Evolutionary conservation across 53 echinoderm and acorn worm genomes (phyloP).

Genomic region (Temnopleurus reevesii): DNA sequence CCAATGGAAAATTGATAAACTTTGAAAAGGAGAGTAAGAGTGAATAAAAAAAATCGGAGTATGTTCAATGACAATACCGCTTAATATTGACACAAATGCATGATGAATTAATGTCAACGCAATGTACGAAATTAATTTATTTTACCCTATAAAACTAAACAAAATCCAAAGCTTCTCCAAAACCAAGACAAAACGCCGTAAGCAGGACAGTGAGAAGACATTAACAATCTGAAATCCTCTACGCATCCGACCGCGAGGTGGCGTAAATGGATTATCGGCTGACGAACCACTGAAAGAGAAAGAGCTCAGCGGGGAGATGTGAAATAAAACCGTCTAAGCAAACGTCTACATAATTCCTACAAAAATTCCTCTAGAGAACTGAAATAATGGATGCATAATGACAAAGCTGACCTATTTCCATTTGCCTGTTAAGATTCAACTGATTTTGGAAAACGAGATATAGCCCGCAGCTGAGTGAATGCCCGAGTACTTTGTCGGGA

Average conservation of each 20-base stretch:
- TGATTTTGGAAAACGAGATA: neutral
- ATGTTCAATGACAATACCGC: too few species aligned
- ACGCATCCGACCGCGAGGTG: neutral
- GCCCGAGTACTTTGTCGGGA: neutral
- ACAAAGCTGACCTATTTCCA: slow-evolving; percentile 2
- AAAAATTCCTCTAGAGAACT: neutral
- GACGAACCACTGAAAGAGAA: neutral
- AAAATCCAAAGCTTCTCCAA: too few species aligned
- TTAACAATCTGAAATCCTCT: too few species aligned
- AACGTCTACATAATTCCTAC: slow-evolving; percentile 9
- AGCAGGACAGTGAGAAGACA: too few species aligned
- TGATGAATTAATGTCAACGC: too few species aligned
- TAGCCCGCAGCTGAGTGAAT: neutral
- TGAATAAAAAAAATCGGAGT: too few species aligned
- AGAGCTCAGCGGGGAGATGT: neutral
- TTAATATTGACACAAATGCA: too few species aligned
- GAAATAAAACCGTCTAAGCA: neutral
- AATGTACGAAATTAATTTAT: too few species aligned
- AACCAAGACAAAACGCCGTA: too few species aligned
- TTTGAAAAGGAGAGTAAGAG: too few species aligned
- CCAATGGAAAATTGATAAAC: too few species aligned
- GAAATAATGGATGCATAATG: slow-evolving; percentile 26
- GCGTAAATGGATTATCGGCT: neutral
- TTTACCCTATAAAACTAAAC: too few species aligned
- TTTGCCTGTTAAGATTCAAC: neutral